Evolutionary conservation across 2,113 vertebrate species (phyloP), one percentile per base, ranked within the genome.

Genomic region (Halichoeres trimaculatus): DNA sequence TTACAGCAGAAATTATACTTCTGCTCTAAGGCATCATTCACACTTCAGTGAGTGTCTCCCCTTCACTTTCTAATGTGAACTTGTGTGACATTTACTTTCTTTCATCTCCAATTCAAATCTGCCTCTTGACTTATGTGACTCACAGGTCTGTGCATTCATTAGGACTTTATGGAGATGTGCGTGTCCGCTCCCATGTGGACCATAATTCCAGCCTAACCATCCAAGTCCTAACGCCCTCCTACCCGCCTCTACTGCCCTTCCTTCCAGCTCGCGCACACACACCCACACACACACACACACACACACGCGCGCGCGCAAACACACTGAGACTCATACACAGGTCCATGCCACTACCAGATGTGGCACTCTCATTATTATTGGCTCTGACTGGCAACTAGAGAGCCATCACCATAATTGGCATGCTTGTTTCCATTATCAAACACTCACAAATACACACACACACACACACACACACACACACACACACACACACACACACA

Each of bases 371-470:
- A 78, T 85, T 87, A 81, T 79, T 74, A 74, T 35, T 74, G 75
- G 62, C 79, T 71, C 30, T 81, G 81, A 70, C 66, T 80, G 76
- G 63, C 80, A 88, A 70, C 85, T 62, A 77, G 80, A 78, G 80
- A 81, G 71, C 67, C 70, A 84, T 77, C 70, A 63, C 20, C 9
- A 47, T 90, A 85, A 90, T 83, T 83, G 80, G 54, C 43, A 66
- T 53, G 75, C 83, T 76, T 70, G 76, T 79, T 90, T 80, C 71
- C 82, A 78, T 90, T 83, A 87, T 77, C 55, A 76, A 68, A 78
- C 66, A 60, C 56, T 75, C 67, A 50, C 81, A 74, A 38, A 53
- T 65, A 58, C 67, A 62, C 22, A 36, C 54, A 71, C 70, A 62
- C 34, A 20, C 63, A 45, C 38, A 19, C 51, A 26, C 19, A 36